phyloP scores from a whole-genome alignment of 2,888 invertebrate species.

The Thecophora atra region DNA sequence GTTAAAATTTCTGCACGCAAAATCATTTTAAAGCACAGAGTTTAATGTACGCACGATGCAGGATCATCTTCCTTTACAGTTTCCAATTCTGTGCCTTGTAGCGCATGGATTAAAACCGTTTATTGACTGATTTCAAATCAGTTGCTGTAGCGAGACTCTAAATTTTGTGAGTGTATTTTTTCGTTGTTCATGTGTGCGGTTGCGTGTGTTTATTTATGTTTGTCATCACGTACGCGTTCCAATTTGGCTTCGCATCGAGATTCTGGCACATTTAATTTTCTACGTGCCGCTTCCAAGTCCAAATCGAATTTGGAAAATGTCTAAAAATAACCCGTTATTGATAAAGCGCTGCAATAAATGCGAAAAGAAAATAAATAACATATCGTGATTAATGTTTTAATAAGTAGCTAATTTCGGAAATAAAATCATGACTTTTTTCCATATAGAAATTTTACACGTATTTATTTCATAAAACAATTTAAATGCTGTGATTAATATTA shows the following conservation, averaged over 20 bases:
- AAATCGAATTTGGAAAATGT: slow-evolving; percentile 26
- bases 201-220: neutral
- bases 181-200: slow-evolving; percentile 2
- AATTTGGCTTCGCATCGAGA: slow-evolving; percentile 13
- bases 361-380: neutral
- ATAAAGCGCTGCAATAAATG: neutral
- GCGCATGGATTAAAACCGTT: slow-evolving; percentile 14
- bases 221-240: slow-evolving; percentile 25
- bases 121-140: slow-evolving; percentile 23
- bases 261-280: slow-evolving; percentile 29
- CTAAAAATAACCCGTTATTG: neutral
- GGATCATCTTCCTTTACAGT: too few relatives aligned
- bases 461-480: too few relatives aligned
- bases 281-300: slow-evolving; percentile 24
- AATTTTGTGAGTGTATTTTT: neutral
- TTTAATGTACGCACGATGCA: too few relatives aligned
- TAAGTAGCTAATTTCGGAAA: too few relatives aligned
- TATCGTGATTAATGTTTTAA: too few relatives aligned
- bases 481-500: neutral
- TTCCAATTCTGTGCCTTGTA: too few relatives aligned
- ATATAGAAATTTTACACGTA: too few relatives aligned
- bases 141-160: neutral
- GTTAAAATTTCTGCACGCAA: neutral
- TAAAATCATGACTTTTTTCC: too few relatives aligned
- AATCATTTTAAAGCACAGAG: too few relatives aligned